Conservation (phyloP, 2,888 invertebrate species). For the Eupithecia vulgata region DNA sequence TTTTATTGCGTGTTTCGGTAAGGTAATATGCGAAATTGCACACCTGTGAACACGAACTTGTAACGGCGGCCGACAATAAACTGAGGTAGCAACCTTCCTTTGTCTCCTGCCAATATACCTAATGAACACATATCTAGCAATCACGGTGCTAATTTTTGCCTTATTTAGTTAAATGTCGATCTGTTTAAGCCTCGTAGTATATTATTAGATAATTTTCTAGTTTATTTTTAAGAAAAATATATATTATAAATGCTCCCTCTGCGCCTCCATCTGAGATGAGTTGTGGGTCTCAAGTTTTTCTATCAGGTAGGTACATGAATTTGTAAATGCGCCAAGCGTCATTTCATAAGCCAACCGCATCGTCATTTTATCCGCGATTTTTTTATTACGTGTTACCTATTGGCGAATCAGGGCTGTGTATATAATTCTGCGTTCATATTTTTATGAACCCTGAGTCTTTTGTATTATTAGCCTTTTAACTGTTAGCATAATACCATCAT, state of each 20-base stretch:
- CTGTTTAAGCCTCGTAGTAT: background rate
- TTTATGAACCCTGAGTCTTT: background rate
- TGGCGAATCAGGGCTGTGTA: background rate
- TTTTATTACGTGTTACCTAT: background rate
- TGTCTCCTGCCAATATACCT: background rate
- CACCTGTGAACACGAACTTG: background rate
- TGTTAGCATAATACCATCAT: slow-evolving; percentile 14
- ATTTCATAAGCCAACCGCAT: slow-evolving; percentile 8
- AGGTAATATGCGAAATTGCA: background rate
- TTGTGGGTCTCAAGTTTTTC: background rate
- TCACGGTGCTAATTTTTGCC: slow-evolving; percentile 22
- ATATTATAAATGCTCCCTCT: background rate
- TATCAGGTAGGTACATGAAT: background rate
- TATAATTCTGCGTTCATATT: background rate
- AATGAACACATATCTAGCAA: background rate
- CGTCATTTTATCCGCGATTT: background rate
- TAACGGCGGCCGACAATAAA: background rate
- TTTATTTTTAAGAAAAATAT: background rate
- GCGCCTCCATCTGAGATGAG: background rate
- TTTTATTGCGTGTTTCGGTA: background rate
- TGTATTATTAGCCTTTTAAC: background rate
- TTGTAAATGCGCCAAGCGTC: slow-evolving; percentile 24
- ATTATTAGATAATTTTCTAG: slow-evolving; percentile 1
- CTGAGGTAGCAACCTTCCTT: background rate
- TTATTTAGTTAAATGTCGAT: background rate